A percentile compares a stretch with the other conserved stretches of the same genome.
These are phyloP conservation scores for Chironomus riparius DNA, from an alignment of 2,888 invertebrate genomes.

Conservation along the genomic window DNA sequence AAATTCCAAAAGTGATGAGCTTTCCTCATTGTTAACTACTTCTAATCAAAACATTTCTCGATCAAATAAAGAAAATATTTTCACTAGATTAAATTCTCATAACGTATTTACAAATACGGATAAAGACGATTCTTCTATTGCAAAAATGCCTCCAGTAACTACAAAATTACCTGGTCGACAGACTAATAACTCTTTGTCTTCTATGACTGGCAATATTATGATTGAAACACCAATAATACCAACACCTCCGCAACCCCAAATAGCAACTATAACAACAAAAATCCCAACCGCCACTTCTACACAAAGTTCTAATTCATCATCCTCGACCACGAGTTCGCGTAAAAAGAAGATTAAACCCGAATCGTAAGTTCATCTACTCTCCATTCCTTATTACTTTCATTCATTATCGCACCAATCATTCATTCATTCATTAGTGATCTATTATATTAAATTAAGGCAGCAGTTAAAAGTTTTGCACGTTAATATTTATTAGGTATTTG, in stretches of 20 bases:
- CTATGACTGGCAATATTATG: conserved; percentile 73
- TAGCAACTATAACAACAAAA: conserved; percentile 35
- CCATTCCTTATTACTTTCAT: no score
- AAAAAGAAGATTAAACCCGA: conserved; percentile 57
- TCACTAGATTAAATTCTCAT: not conserved
- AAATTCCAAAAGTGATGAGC: not conserved
- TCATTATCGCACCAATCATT: no score
- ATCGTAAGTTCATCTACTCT: conserved; percentile 47
- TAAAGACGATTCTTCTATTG: not conserved
- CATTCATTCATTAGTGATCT: not conserved
- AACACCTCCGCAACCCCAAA: conserved; percentile 22
- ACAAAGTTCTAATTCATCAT: not conserved
- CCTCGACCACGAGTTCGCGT: conserved; percentile 3
- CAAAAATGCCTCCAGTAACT: conserved; percentile 41
- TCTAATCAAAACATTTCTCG: not conserved
- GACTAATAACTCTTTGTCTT: conserved; percentile 78
- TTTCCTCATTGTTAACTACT: not conserved
- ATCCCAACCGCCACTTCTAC: conserved; percentile 25
- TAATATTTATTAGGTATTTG: conserved; percentile 52
- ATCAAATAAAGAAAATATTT: conserved; percentile 1
- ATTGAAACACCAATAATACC: conserved; percentile 46
- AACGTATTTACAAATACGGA: not conserved
- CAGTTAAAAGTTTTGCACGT: not conserved
- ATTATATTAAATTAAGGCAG: not conserved
- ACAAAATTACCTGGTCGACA: conserved; percentile 57